Evolutionary conservation across 1,140 invertebrate species (phyloP).

Genomic region (Patella vulgata): DNA sequence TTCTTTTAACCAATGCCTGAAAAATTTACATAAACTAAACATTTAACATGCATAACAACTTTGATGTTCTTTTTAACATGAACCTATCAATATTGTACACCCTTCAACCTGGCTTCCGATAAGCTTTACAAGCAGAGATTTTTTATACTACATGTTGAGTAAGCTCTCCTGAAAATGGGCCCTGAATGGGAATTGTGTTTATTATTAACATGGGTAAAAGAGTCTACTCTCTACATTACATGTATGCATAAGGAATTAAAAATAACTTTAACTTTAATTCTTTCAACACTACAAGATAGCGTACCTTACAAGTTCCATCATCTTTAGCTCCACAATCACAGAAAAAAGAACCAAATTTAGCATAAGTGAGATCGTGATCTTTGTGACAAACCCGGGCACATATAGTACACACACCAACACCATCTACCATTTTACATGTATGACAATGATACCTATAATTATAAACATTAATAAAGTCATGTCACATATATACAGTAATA

Average conservation of each 20-base stretch:
- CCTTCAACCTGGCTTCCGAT: background rate
- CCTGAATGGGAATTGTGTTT: too few relatives aligned
- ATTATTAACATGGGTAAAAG: too few relatives aligned
- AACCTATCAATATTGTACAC: background rate
- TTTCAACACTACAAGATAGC: too few relatives aligned
- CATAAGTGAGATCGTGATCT: constrained; percentile 96
- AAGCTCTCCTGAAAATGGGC: too few relatives aligned
- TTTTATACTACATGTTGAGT: too few relatives aligned
- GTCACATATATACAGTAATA: background rate
- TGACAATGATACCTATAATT: constrained; percentile 91
- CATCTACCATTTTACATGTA: constrained; percentile 97
- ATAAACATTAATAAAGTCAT: constrained; percentile 3
- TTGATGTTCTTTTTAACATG: too few relatives aligned
- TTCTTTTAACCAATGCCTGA: constrained; percentile 68
- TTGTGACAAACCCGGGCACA: constrained; percentile 97
- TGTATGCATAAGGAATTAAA: too few relatives aligned
- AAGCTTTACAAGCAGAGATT: too few relatives aligned
- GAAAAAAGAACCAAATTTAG: constrained; percentile 98
- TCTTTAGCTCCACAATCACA: constrained; percentile 98
- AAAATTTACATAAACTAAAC: too few relatives aligned
- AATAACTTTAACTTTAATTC: too few relatives aligned
- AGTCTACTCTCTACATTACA: too few relatives aligned
- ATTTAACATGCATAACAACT: too few relatives aligned
- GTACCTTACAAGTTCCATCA: constrained; percentile 80
- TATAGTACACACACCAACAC: constrained; percentile 96